Evolutionary conservation across 64 coral and sea anemone species (phyloP).

Genomic region (Trachythela sp.): DNA sequence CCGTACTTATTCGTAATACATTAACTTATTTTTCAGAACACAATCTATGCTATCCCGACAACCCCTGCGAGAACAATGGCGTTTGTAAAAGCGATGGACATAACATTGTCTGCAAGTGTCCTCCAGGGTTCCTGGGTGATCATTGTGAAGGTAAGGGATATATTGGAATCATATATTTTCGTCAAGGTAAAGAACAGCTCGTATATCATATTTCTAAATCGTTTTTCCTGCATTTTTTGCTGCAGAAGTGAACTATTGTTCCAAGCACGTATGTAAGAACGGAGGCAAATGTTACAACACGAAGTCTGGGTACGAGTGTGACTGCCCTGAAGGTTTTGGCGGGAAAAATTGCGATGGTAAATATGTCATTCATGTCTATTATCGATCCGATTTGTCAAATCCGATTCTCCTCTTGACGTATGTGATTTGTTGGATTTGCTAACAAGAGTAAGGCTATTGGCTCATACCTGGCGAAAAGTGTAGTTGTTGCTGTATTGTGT

Average conservation of each 20-base stretch:
- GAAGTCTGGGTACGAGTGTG: slow-evolving; percentile 56
- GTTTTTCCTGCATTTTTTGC: slow-evolving; percentile 22
- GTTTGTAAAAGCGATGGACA: slow-evolving; percentile 82
- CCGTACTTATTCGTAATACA: no score
- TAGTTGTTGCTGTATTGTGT: no score
- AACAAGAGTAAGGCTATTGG: no score
- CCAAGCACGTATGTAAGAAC: slow-evolving; percentile 84
- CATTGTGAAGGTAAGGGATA: slow-evolving; percentile 76
- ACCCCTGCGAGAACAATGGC: slow-evolving; percentile 86
- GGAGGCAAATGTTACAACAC: slow-evolving; percentile 79
- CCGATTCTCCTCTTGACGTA: no score
- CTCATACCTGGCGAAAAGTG: no score
- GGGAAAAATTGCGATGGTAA: slow-evolving; percentile 53
- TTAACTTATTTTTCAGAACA: slow-evolving; percentile 32
- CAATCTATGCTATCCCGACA: slow-evolving; percentile 69
- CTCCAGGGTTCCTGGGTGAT: slow-evolving; percentile 72
- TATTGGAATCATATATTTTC: background rate
- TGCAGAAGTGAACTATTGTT: slow-evolving; percentile 63
- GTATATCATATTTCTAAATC: background rate
- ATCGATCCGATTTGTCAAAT: background rate
- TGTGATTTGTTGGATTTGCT: no score
- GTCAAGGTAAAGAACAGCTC: background rate
- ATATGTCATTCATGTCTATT: background rate
- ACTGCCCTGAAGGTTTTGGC: slow-evolving; percentile 80
- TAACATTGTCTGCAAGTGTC: slow-evolving; percentile 68